A percentile compares a stretch with the other conserved stretches of the same genome.
Evolutionary conservation across 2,113 vertebrate genomes (phyloP).

Genomic region (Daboia siamensis): DNA sequence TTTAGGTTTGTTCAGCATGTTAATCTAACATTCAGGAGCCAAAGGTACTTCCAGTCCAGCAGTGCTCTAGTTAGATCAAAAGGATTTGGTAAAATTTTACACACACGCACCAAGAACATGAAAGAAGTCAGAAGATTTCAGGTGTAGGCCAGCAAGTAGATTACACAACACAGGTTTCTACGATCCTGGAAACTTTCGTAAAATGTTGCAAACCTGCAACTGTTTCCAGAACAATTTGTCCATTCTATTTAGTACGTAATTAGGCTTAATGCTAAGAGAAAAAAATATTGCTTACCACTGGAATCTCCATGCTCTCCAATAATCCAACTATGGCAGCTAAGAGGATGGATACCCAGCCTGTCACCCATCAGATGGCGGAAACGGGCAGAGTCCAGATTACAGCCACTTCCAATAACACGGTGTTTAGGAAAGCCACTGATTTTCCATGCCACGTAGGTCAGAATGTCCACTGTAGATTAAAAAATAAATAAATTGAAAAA

Average conservation of each 20-base stretch:
- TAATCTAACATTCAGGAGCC: neutral
- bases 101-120: neutral
- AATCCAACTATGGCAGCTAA: slow-evolving; percentile 95
- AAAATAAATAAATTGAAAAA: slow-evolving; percentile 18
- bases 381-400: slow-evolving; percentile 94
- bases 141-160: neutral
- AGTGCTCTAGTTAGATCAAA: neutral
- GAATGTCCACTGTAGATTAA: slow-evolving; percentile 82
- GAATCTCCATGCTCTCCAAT: slow-evolving; percentile 95
- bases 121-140: neutral
- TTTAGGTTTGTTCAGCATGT: neutral
- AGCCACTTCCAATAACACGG: slow-evolving; percentile 93
- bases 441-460: slow-evolving; percentile 98
- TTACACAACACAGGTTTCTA: neutral
- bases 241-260: neutral
- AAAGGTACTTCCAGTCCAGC: neutral
- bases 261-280: neutral
- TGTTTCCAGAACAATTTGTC: neutral
- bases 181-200: neutral
- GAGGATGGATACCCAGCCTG: slow-evolving; percentile 83
- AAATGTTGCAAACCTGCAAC: neutral
- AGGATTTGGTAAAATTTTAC: neutral
- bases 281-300: slow-evolving; percentile 78
- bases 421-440: slow-evolving; percentile 94
- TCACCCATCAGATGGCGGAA: slow-evolving; percentile 96